Evolutionary conservation across 2,888 invertebrate species (phyloP).

Genomic region (Ptychoptera albimana): DNA sequence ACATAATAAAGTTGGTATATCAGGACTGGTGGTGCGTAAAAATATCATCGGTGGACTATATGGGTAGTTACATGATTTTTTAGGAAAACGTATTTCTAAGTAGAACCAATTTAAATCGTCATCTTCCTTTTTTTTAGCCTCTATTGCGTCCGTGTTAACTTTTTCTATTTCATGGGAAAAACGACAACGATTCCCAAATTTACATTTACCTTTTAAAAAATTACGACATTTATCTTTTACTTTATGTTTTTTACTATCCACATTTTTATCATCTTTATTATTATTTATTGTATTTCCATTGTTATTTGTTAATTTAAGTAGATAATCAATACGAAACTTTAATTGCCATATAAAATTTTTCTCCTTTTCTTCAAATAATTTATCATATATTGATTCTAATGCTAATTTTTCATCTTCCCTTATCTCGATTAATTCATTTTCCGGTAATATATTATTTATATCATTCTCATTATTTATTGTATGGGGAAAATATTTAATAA

Average conservation of each 20-base stretch:
- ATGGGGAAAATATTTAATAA: constrained; percentile 45
- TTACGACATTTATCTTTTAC: constrained; percentile 45
- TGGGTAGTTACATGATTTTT: constrained; percentile 48
- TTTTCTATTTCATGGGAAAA: constrained; percentile 48
- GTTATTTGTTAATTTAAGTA: constrained; percentile 39
- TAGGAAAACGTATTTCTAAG: constrained; percentile 59
- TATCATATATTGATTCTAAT: constrained; percentile 61
- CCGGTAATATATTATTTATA: constrained; percentile 29
- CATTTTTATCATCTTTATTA: constrained; percentile 2
- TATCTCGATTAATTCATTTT: constrained; percentile 43
- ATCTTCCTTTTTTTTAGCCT: constrained; percentile 23
- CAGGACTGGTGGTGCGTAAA: constrained; percentile 43
- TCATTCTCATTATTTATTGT: constrained; percentile 31
- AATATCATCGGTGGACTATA: constrained; percentile 57
- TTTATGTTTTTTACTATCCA: constrained; percentile 28
- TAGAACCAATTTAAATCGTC: constrained; percentile 36
- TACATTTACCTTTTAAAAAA: constrained; percentile 44
- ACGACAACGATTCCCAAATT: constrained; percentile 56
- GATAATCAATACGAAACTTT: constrained; percentile 47
- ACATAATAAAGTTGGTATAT: constrained; percentile 45
- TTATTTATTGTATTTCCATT: constrained; percentile 31
- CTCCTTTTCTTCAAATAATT: constrained; percentile 50
- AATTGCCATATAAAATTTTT: constrained; percentile 53
- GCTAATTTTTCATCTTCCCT: constrained; percentile 56
- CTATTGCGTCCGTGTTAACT: constrained; percentile 14